Conservation (phyloP, 2,888 invertebrate genomes). For the Apamea anceps region DNA sequence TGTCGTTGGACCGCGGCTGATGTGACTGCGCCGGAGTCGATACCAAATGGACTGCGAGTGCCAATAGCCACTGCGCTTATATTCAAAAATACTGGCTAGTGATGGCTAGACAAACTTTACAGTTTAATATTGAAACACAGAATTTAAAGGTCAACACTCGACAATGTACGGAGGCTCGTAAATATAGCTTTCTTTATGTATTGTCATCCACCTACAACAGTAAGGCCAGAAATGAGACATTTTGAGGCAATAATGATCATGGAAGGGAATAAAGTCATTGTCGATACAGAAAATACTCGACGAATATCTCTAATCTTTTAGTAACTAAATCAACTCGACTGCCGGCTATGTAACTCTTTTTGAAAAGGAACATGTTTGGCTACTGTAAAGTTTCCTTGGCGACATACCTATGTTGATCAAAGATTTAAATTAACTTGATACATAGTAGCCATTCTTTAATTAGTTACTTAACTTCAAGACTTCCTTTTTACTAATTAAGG, state of each 20-base stretch:
- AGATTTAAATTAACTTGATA: background rate
- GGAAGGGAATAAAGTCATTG: background rate
- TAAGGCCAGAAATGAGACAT: background rate
- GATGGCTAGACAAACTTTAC: slow-evolving; percentile 5
- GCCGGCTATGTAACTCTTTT: background rate
- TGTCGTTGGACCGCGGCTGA: slow-evolving; percentile 68
- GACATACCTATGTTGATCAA: background rate
- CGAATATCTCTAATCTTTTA: background rate
- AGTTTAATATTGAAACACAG: background rate
- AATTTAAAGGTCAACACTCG: slow-evolving; percentile 10
- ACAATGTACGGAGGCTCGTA: background rate
- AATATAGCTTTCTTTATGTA: background rate
- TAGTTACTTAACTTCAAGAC: background rate
- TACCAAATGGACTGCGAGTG: slow-evolving; percentile 33
- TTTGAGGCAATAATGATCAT: background rate
- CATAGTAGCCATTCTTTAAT: too few relatives aligned
- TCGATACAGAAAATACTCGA: background rate
- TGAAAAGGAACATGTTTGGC: background rate
- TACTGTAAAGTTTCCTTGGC: background rate
- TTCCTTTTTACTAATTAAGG: background rate
- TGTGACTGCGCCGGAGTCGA: slow-evolving; percentile 55
- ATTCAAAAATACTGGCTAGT: slow-evolving; percentile 1
- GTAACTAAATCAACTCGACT: background rate
- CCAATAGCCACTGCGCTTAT: slow-evolving; percentile 41
- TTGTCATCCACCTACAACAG: background rate